phyloP scores from a whole-genome alignment of 2,113 vertebrate genomes.

The Struthidea cinerea region DNA sequence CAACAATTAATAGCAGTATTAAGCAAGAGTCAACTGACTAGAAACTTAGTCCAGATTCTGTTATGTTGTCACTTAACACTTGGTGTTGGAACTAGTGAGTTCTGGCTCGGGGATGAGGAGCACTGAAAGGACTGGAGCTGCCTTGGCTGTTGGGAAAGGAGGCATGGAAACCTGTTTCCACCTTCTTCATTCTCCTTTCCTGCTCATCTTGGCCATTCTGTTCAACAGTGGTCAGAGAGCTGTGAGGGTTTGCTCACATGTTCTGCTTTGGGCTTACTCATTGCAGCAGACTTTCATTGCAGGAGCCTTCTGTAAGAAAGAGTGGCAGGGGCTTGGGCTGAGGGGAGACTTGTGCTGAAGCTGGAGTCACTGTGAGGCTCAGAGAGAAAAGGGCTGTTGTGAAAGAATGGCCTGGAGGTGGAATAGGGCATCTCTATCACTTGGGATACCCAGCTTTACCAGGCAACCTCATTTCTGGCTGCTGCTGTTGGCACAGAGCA shows the following conservation, averaged over 20 bases:
- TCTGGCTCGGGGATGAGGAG: neutral
- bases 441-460: neutral
- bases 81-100: neutral
- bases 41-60: neutral
- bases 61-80: neutral
- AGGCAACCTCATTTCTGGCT: neutral
- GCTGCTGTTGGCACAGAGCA: neutral
- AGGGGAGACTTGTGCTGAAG: neutral
- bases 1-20: neutral
- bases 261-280: neutral
- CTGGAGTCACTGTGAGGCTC: neutral
- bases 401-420: neutral
- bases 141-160: neutral
- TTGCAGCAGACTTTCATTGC: neutral
- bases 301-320: neutral
- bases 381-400: neutral
- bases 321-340: neutral
- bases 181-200: neutral
- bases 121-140: neutral
- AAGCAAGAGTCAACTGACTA: neutral
- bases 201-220: neutral
- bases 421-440: neutral
- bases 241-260: neutral
- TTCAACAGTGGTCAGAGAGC: neutral
- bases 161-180: neutral